phyloP scores from a whole-genome alignment of 2,888 invertebrate genomes.

The Ectobius pallidus region DNA sequence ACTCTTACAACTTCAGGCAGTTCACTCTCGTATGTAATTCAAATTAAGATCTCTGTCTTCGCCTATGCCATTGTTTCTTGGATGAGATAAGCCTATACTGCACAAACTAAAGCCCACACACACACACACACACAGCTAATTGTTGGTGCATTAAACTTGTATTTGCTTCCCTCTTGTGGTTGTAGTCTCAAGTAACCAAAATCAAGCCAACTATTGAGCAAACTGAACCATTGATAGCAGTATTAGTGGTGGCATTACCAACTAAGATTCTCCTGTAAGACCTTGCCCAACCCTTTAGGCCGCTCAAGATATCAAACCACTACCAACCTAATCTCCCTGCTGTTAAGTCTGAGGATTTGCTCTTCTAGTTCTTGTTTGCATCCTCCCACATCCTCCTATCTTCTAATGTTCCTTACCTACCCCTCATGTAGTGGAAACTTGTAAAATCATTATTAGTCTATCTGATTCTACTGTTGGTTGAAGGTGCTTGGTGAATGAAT shows the following conservation, averaged over 20 bases:
- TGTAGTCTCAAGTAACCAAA: neutral
- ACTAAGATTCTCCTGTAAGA: neutral
- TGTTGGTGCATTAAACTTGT: too few relatives aligned
- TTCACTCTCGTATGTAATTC: too few relatives aligned
- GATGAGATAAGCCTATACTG: too few relatives aligned
- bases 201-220: neutral
- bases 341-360: slow-evolving; percentile 7
- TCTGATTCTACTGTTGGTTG: too few relatives aligned
- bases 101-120: too few relatives aligned
- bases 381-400: neutral
- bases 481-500: too few relatives aligned
- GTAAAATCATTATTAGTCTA: too few relatives aligned
- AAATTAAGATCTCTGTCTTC: too few relatives aligned
- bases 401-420: neutral
- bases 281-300: neutral
- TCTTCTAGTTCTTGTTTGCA: neutral
- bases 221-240: neutral
- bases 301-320: neutral
- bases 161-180: neutral
- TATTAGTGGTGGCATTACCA: neutral
- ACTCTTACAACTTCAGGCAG: too few relatives aligned
- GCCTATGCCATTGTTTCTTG: too few relatives aligned
- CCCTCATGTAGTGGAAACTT: too few relatives aligned
- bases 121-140: too few relatives aligned
- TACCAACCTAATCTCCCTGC: neutral